Evolutionary conservation across 2,888 invertebrate genomes (phyloP), one percentile per base, ranked within the genome.

Genomic region (Hypsopygia costalis): DNA sequence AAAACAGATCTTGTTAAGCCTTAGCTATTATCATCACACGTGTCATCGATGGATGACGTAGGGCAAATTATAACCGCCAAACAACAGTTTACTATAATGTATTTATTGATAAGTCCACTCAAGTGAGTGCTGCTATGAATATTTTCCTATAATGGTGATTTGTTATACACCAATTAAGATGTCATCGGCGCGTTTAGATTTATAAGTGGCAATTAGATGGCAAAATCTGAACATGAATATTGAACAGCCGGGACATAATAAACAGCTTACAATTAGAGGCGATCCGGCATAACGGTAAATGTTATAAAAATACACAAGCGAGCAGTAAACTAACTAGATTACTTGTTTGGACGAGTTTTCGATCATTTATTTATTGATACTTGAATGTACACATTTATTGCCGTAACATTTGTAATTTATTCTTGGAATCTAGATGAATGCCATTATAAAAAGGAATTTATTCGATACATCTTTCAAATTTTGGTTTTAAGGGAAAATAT

Each of bases 101-200:
- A 32, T 33, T 22, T 16, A 29, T 35, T 34, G 38, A 46, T 44
- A 39, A 49, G 47, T 56, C 52, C 47, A 46, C 41, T 44, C 43
- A 44, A 41, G 34, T 44, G 43, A 53, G 49, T 45, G 50, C 47
- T 60, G 61, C 60, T 63, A 69, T n/a, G n/a, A 73, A 73, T 66
- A 69, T 68, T 70, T 69, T 68, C 52, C 46, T 58, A 8, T 68
- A 62, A 68, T 55, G 56, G 70, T 77, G 73, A 85, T 85, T 82
- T 78, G 78, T 81, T 69, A 73, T 58, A 52, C 58, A 49, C 73
- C 80, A 83, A 86, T 86, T 85, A 85, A 87, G 82, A 83, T 79
- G 85, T 85, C 85, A 80, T 77, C 80, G 72, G 61, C 57, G 71
- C 64, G 67, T 73, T 72, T 62, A 76, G 73, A 85, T 86, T 83